Conservation (phyloP, 2,888 invertebrate species). For the Lapara coniferarum region DNA sequence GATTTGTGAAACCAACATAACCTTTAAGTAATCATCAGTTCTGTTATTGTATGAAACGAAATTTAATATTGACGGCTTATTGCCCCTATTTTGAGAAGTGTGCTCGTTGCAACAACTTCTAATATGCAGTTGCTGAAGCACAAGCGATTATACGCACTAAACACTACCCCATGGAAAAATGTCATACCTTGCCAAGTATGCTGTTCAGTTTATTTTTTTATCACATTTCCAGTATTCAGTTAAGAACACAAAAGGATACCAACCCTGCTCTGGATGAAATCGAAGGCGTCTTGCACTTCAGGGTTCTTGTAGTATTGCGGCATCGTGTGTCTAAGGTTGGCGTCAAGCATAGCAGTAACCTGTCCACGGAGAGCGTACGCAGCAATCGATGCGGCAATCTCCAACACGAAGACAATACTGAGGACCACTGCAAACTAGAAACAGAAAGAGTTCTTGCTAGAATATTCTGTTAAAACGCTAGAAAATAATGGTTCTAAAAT, state of each 20-base stretch:
- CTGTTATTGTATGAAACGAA: no score
- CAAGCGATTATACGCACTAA: no score
- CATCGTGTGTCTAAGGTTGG: conserved; percentile 85
- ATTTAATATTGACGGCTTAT: no score
- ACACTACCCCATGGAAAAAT: no score
- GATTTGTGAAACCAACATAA: no score
- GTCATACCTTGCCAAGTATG: no score
- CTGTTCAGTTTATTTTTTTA: neutral
- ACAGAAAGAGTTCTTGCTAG: neutral
- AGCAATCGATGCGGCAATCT: conserved; percentile 92
- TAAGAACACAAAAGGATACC: conserved; percentile 43
- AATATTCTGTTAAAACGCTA: no score
- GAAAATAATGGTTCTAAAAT: no score
- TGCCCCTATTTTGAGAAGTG: no score
- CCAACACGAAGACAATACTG: conserved; percentile 89
- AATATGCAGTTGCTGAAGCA: no score
- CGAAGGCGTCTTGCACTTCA: conserved; percentile 87
- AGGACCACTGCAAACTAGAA: conserved; percentile 91
- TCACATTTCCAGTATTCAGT: neutral
- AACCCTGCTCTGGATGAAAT: conserved; percentile 90
- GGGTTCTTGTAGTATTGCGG: conserved; percentile 82
- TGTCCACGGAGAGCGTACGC: conserved; percentile 88
- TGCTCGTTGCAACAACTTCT: no score
- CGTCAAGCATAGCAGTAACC: conserved; percentile 81
- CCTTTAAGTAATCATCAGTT: no score